Conservation (phyloP, 1,140 invertebrate species). For the Atta colombica region DNA sequence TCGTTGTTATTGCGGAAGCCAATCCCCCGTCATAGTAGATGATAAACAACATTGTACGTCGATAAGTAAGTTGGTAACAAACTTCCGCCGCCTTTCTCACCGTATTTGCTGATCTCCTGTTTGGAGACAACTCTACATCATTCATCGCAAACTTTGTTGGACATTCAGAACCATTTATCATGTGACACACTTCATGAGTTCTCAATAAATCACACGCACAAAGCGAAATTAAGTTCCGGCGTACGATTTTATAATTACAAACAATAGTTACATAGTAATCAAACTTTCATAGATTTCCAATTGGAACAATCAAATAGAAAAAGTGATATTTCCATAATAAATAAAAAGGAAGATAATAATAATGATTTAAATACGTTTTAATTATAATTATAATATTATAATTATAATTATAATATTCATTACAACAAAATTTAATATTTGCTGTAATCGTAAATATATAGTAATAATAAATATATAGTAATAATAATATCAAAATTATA, state of each 20-base stretch:
- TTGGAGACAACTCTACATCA: constrained; percentile 34
- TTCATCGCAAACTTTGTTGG: constrained; percentile 33
- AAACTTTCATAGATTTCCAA: neutral
- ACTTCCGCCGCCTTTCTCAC: constrained; percentile 29
- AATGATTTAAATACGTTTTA: neutral
- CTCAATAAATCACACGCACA: neutral
- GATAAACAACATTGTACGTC: constrained; percentile 52
- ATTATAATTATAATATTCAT: too few species aligned
- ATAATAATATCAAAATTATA: neutral
- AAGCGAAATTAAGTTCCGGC: neutral
- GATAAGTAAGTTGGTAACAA: constrained; percentile 50
- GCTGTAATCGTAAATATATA: neutral
- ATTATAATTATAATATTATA: neutral
- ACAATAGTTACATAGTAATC: neutral
- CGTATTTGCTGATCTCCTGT: constrained; percentile 42
- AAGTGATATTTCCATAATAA: neutral
- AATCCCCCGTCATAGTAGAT: constrained; percentile 38
- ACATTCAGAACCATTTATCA: constrained; percentile 33
- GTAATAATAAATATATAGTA: neutral
- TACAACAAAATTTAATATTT: neutral
- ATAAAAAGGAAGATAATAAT: neutral
- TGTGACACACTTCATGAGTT: constrained; percentile 30
- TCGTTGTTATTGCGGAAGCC: constrained; percentile 57
- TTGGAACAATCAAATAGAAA: neutral
- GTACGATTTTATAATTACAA: neutral